These are phyloP conservation scores for Drosophila lacicola DNA, from an alignment of 2,888 invertebrate species.

Conservation along the genomic window DNA sequence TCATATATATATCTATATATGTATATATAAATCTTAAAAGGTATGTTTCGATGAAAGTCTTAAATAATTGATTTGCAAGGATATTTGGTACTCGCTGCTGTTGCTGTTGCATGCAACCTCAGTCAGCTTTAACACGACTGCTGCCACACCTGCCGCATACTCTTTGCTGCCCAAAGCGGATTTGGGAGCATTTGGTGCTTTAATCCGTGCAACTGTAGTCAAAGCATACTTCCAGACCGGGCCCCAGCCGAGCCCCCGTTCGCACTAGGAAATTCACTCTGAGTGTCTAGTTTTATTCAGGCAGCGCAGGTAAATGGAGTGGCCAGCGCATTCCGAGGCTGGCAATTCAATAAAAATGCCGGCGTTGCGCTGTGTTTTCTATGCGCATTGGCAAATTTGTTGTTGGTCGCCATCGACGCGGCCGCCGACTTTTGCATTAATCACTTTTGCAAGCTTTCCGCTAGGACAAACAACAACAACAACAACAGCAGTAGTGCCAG, in stretches of 20 bases:
- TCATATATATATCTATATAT: too few relatives aligned
- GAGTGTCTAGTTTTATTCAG: slow-evolving; percentile 44
- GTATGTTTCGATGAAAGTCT: neutral
- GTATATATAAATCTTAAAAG: too few relatives aligned
- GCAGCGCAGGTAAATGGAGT: slow-evolving; percentile 60
- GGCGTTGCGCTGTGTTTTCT: slow-evolving; percentile 62
- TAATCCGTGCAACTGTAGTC: slow-evolving; percentile 77
- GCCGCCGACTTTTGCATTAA: slow-evolving; percentile 74
- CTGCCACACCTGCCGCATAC: slow-evolving; percentile 34
- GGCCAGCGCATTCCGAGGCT: slow-evolving; percentile 63
- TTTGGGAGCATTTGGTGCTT: slow-evolving; percentile 66
- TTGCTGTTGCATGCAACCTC: neutral
- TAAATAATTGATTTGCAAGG: slow-evolving; percentile 20
- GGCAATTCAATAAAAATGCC: slow-evolving; percentile 76
- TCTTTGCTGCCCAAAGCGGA: slow-evolving; percentile 56
- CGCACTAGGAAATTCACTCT: slow-evolving; percentile 16
- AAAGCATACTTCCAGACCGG: slow-evolving; percentile 39
- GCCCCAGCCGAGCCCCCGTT: neutral
- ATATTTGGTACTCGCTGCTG: slow-evolving; percentile 23
- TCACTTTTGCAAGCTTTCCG: slow-evolving; percentile 77
- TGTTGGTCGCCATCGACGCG: slow-evolving; percentile 54
- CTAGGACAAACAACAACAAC: slow-evolving; percentile 30
- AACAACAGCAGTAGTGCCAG: slow-evolving; percentile 5
- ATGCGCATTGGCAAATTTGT: slow-evolving; percentile 73
- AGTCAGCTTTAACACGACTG: slow-evolving; percentile 41